Evolutionary conservation across 2,797 vertebrate species (phyloP).

Genomic region (Amblyraja radiata): DNA sequence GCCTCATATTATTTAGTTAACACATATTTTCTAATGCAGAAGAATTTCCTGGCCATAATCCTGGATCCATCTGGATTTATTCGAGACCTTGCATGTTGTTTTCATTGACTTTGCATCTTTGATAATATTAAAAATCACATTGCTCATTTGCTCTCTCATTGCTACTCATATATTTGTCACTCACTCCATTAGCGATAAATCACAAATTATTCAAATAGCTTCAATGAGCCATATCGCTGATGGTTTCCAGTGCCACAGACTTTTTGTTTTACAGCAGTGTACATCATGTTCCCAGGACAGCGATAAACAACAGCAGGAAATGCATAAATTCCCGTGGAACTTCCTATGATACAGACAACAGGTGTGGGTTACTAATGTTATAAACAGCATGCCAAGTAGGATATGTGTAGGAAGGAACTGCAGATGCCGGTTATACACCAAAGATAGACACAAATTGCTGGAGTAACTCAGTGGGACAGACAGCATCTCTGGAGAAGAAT

Average conservation of each 20-base stretch:
- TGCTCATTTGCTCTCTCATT: not conserved
- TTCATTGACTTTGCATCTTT: not conserved
- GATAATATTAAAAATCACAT: not conserved
- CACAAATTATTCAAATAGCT: not conserved
- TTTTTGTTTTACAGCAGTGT: not conserved
- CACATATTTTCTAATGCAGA: too few species aligned
- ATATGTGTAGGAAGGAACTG: too few species aligned
- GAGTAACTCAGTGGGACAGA: too few species aligned
- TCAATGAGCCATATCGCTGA: not conserved
- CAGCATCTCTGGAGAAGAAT: too few species aligned
- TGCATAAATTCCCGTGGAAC: not conserved
- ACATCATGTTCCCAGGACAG: not conserved
- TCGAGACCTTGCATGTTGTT: not conserved
- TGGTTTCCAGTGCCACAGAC: not conserved
- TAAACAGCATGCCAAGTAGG: not conserved
- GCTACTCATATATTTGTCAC: not conserved
- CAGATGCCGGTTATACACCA: too few species aligned
- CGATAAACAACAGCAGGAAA: not conserved
- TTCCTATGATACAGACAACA: not conserved
- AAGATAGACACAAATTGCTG: too few species aligned
- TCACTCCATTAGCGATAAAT: not conserved
- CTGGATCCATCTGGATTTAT: not conserved
- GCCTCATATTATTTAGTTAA: too few species aligned
- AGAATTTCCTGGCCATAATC: not conserved
- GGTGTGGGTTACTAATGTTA: not conserved